Evolutionary conservation across 2,113 vertebrate genomes (phyloP), one percentile per base, ranked within the genome.

Genomic region (Ramphastos sulfuratus): DNA sequence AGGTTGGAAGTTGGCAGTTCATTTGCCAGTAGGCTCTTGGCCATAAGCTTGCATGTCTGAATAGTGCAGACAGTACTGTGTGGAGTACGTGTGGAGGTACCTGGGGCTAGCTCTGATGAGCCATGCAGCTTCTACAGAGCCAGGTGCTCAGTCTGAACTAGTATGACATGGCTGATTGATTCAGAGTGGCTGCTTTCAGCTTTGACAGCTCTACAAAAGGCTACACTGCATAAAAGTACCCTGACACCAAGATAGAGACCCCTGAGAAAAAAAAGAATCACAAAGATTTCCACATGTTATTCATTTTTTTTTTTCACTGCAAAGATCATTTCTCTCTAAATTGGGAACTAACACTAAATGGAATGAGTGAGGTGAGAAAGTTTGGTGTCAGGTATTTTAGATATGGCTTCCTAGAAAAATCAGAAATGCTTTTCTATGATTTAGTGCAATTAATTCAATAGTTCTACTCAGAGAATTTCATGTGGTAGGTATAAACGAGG

Each of bases 311-410:
- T 52, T 30, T 39, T 11, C 85, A 66, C 42, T 59, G 48, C 46
- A 59, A 67, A 79, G 82, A 75, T 64, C 48, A 60, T 37, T 74
- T 67, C n/a, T 71, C 37, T 93, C 83, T 92, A 92, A 94, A 82
- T 55, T 64, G 55, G 80, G 80, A 88, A 19, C 37, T 80, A 60
- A 87, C 35, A 31, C 25, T 39, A 76, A 82, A 21, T 46, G 28
- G 50, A 90, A 72, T 33, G 55, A 93, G 55, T 52, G 59, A 93
- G 85, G 83, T 56, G 63, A 72, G 76, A 90, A 90, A 80, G 33
- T 82, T 76, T 52, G 37, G 50, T 79, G 86, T 67, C 81, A 71
- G 44, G 64, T 93, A 90, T 85, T 90, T 92, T 56, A 94, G 48
- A 60, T 54, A 13, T 7, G 27, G 46, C 60, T 90, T 82, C 67